These are phyloP conservation scores for Piezodorus guildinii DNA, from an alignment of 1,140 invertebrate species.

Conservation along the genomic window DNA sequence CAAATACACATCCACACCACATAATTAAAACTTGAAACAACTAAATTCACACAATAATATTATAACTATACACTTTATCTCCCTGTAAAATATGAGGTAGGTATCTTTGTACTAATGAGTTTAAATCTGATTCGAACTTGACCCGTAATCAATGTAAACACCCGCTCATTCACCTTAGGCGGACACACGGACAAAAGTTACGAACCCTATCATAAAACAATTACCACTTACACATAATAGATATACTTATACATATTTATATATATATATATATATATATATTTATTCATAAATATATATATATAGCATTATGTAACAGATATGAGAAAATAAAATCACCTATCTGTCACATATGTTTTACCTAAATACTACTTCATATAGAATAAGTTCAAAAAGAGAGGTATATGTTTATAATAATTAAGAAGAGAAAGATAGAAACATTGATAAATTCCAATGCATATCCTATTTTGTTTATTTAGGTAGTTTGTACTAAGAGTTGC, in stretches of 20 bases:
- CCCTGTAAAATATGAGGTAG: constrained; percentile 22
- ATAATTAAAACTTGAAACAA: constrained; percentile 10
- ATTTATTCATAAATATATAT: background rate
- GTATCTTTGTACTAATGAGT: constrained; percentile 23
- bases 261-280: constrained; percentile 7
- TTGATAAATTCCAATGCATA: background rate
- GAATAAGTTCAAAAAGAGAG: constrained; percentile 16
- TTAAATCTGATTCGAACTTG: constrained; percentile 13
- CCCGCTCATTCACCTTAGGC: constrained; percentile 13
- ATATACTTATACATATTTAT: constrained; percentile 1
- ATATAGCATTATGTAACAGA: too few relatives aligned
- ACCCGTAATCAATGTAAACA: constrained; percentile 7
- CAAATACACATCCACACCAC: constrained; percentile 3
- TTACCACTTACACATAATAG: constrained; percentile 16
- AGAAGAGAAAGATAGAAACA: constrained; percentile 1
- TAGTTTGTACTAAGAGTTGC: constrained; percentile 8
- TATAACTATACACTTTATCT: constrained; percentile 13
- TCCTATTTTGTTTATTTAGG: background rate
- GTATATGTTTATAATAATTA: background rate
- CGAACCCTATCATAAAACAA: constrained; percentile 10
- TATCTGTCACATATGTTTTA: background rate
- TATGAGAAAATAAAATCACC: background rate
- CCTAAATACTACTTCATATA: constrained; percentile 14
- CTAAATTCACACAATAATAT: constrained; percentile 8
- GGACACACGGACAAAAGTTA: constrained; percentile 11